Percentiles rank a stretch among this genome's conserved stretches.
Evolutionary conservation across 2,888 invertebrate species (phyloP).

Genomic region (Parnassius glacialis): DNA sequence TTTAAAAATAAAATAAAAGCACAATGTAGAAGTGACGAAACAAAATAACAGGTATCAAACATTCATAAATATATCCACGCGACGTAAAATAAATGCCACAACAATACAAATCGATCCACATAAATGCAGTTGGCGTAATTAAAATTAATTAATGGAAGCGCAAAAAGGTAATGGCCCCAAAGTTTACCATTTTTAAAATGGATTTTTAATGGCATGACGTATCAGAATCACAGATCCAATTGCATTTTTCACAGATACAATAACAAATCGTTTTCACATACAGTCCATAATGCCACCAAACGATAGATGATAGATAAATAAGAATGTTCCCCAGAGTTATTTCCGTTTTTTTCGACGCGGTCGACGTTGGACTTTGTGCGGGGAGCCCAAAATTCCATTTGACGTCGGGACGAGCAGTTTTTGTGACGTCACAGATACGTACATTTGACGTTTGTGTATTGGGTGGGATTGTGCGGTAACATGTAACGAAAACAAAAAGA

Average conservation of each 20-base stretch:
- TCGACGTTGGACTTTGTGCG: conserved; percentile 78
- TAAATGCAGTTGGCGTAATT: conserved; percentile 44
- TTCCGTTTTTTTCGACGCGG: conserved; percentile 80
- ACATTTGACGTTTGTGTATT: conserved; percentile 55
- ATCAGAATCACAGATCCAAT: conserved; percentile 68
- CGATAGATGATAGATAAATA: conserved; percentile 3
- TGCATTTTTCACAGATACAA: conserved; percentile 44
- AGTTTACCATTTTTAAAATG: conserved; percentile 30
- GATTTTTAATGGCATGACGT: conserved; percentile 32
- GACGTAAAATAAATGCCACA: conserved; percentile 68
- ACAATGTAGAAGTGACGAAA: conserved; percentile 50
- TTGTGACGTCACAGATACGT: conserved; percentile 50
- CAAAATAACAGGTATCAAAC: conserved; percentile 35
- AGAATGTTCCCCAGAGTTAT: conserved; percentile 45
- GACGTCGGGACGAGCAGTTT: conserved; percentile 43
- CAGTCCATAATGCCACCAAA: conserved; percentile 41
- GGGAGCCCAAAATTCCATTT: conserved; percentile 71
- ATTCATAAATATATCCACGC: conserved; percentile 44
- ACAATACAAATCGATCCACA: conserved; percentile 58
- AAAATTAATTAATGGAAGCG: conserved; percentile 11
- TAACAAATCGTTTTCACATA: conserved; percentile 31
- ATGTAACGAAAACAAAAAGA: conserved; percentile 79
- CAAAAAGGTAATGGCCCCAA: conserved; percentile 36
- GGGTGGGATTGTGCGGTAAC: conserved; percentile 77
- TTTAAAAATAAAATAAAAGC: conserved; percentile 41